Evolutionary conservation across 1,140 invertebrate genomes (phyloP), one percentile per base, ranked within the genome.

Genomic region (Bombus terrestris): DNA sequence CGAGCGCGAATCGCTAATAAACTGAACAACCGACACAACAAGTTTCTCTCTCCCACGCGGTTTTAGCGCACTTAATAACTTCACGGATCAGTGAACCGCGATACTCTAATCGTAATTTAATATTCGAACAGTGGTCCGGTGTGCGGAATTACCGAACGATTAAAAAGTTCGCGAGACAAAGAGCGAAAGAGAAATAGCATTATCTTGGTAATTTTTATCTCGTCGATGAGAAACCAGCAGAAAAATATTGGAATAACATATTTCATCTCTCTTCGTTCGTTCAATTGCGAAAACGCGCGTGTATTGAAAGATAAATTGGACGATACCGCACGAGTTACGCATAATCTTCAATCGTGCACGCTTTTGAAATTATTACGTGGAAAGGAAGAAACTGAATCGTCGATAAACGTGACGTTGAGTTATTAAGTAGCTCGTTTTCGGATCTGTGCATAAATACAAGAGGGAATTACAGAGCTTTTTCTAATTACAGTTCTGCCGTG

Each of bases 11-110:
- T 78, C 47, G 75, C 78, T 72, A 73, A 88, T 86, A 77, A 86
- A 88, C 77, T 86, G 83, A 88, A 81, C 88, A 47, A 68, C 41
- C 75, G 32, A n/a, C 35, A 32, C 39, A 73, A 53, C 47, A 53
- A 53, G 47, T 53, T 22, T 53, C 47, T 53, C 18, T 53, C 47
- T 53, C 47, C 18, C 28, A 18, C 68, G n/a, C 41, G 73, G 75
- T 74, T 87, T 83, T 68, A 77, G 37, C 66, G 64, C 73, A 59
- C 47, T 76, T 83, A 86, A 88, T 76, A 72, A 83, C 71, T 32
- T 43, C 59, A 80, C 53, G 88, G 71, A 53, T 85, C 71, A 68
- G 28, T 81, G 75, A 86, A 81, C 68, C 68, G 25, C 22, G 57
- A 8, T 15, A 53, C 41, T 53, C 35, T 41, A 84, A 76, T 59